Evolutionary conservation across 2,113 vertebrate species (phyloP), one percentile per base, ranked within the genome.

Genomic region (Malurus elegans): DNA sequence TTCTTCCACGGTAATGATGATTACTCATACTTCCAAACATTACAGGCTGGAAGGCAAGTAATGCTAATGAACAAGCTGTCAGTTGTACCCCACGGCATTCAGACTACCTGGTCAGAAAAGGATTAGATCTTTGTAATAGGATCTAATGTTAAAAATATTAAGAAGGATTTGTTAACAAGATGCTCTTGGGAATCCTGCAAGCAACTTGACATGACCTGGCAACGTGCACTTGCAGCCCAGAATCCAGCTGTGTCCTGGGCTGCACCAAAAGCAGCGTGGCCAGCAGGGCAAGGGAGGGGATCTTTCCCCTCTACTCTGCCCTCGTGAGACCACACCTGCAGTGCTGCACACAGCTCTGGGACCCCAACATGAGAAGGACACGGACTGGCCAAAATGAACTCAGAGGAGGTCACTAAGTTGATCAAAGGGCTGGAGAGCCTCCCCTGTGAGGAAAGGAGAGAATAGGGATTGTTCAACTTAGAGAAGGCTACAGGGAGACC

Each of bases 1-100:
- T 92, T 66, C 69, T 83, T 80, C 73, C 60, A 71, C 51, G 40
- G 65, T 40, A 78, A 87, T 4, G 8, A 69, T 10, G 3, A 92
- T 89, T 92, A 92, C 69, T 96, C 95, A 74, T 65, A 44, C 38
- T 80, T 89, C 16, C 64, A 91, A 92, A 88, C 51, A 47, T 29
- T 58, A 70, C 47, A 86, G 80, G 34, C 32, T 81, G 34, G 28
- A 48, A 91, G 38, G 88, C 45, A 86, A 86, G 42, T 40, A 88
- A 73, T 26, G 42, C 31, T 83, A 90, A 96, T 8, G 7, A 94
- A 76, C 38, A 66, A 87, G 44, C 61, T 93, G 70, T 14, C 78
- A 64, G 17, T 32, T 72, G 24, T 53, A 86, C 76, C 24, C 40
- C 23, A 25, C 4, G 11, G 19, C 45, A 76, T 45, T 72, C 74